Evolutionary conservation across 2,797 vertebrate species (phyloP).

Genomic region (Parotocinclus haroldoi): DNA sequence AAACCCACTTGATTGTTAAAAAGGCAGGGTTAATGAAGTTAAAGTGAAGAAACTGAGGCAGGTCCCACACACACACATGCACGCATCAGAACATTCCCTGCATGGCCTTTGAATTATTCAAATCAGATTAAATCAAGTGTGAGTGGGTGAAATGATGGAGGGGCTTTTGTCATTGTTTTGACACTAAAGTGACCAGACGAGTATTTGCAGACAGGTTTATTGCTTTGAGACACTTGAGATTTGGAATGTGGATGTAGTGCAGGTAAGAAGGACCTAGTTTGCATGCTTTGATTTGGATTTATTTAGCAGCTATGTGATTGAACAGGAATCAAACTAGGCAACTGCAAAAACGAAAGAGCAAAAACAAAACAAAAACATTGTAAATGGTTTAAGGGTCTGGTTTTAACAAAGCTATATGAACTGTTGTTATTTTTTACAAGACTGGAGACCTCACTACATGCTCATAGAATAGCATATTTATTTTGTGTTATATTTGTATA

Average conservation of each 20-base stretch:
- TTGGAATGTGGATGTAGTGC: constrained; percentile 24
- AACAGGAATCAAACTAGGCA: too few relatives aligned
- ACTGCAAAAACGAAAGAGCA: too few relatives aligned
- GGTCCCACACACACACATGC: neutral
- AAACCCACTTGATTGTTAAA: constrained; percentile 18
- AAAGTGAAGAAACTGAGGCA: constrained; percentile 16
- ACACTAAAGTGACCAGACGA: constrained; percentile 27
- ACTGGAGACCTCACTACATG: too few relatives aligned
- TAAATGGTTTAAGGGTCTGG: too few relatives aligned
- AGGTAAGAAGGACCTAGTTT: constrained; percentile 26
- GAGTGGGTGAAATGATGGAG: constrained; percentile 32
- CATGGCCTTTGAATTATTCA: constrained; percentile 43
- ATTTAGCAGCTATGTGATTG: neutral
- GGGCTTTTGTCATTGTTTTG: constrained; percentile 25
- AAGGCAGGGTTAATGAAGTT: constrained; percentile 4
- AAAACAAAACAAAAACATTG: too few relatives aligned
- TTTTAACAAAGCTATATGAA: too few relatives aligned
- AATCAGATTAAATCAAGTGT: constrained; percentile 37
- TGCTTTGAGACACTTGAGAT: constrained; percentile 31
- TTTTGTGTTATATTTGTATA: too few relatives aligned
- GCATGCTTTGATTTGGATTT: constrained; percentile 2
- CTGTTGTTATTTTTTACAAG: too few relatives aligned
- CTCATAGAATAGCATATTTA: too few relatives aligned
- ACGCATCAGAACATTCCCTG: constrained; percentile 12
- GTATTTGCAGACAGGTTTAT: constrained; percentile 32